Evolutionary conservation across 2,113 vertebrate species (phyloP), one percentile per base, ranked within the genome.

Genomic region (Puffinus mauretanicus): DNA sequence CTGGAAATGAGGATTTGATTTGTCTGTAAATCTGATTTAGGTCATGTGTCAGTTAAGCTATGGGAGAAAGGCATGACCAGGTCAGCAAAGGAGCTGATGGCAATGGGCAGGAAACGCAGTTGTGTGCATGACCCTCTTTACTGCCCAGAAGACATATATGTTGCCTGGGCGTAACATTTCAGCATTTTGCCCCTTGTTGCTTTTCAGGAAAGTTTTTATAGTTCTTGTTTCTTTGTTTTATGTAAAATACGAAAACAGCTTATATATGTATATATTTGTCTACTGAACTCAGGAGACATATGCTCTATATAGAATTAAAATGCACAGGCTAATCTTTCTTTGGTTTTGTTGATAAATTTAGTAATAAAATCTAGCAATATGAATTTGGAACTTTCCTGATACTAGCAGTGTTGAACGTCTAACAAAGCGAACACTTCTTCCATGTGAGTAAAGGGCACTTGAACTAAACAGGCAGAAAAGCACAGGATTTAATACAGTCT

Each of bases 1-100:
- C 82, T 70, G 70, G 62, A 88, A 84, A 87, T 52, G 54, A 72
- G 71, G 85, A 51, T 96, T 89, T 96, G 92, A 82, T 95, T 96
- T 96, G 90, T 87, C 88, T 94, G 94, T 94, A 91, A 86, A 93
- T 90, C 82, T 94, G 95, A 96, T 96, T 94, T 96, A 94, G 95
- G 92, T 96, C 84, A 70, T 94, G 66, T 82, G 90, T 90, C 94
- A 93, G 78, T 67, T 93, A 93, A 97, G 90, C 88, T 83, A 79
- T 1, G 3, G 64, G 64, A 94, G 78, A 83, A 87, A 60, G 77
- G n/a, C 91, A 36, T 76, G 92, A 60, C 66, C 27, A 62, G 89
- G 89, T 86, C 92, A 94, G 80, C 92, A 76, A 14, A 75, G 69
- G 42, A 69, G 55, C 51, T 91, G 90, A 51, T 82, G 86, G 88